Evolutionary conservation across 2,113 vertebrate genomes (phyloP).

Genomic region (Nibea albiflora): DNA sequence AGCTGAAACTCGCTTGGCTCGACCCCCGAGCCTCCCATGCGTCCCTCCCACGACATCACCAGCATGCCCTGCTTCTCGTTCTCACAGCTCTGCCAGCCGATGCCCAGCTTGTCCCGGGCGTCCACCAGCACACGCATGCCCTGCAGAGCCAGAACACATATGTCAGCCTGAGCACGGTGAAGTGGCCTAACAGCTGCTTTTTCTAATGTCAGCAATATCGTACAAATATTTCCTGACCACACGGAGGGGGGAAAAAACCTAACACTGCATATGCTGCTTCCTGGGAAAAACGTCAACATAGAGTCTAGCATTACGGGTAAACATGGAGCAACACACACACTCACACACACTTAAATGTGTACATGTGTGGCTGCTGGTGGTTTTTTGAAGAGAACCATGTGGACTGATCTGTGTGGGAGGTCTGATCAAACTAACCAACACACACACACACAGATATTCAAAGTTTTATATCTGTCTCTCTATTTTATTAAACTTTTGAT

Average conservation of each 20-base stretch:
- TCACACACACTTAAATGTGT: background rate
- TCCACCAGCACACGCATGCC: constrained; percentile 96
- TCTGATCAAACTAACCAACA: constrained; percentile 61
- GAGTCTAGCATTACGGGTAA: constrained; percentile 31
- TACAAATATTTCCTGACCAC: constrained; percentile 20
- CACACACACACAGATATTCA: constrained; percentile 17
- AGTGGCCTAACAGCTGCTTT: background rate
- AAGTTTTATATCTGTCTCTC: constrained; percentile 5
- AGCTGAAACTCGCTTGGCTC: constrained; percentile 95
- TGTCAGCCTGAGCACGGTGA: background rate
- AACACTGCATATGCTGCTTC: constrained; percentile 10
- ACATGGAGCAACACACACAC: constrained; percentile 28
- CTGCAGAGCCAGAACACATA: constrained; percentile 74
- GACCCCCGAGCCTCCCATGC: constrained; percentile 87
- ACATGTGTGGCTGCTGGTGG: constrained; percentile 35
- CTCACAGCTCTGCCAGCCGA: constrained; percentile 93
- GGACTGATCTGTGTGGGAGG: constrained; percentile 65
- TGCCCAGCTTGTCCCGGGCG: constrained; percentile 95
- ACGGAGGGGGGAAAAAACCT: background rate
- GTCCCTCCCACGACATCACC: constrained; percentile 96
- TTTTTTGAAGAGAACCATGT: constrained; percentile 57
- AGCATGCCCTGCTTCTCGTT: constrained; percentile 98
- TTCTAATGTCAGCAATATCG: constrained; percentile 1
- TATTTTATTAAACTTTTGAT: background rate
- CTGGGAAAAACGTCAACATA: constrained; percentile 10